Base-by-base conservation (phyloP, 2,888 invertebrate species). In the Dynastes tityus region DNA sequence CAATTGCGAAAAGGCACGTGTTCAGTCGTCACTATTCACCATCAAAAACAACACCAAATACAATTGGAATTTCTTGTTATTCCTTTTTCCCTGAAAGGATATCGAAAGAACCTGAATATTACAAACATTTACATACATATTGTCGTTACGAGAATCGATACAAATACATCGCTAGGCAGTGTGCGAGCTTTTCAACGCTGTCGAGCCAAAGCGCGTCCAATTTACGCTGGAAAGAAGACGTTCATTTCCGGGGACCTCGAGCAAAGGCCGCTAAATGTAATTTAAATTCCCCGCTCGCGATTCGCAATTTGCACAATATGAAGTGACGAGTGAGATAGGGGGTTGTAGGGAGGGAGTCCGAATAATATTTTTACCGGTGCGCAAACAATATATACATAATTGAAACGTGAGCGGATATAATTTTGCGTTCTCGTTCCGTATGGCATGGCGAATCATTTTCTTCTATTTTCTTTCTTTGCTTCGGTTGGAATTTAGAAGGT, bases 311-410 rank as follows among this genome's bases (percentile, higher is more conserved):
- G 13, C 32, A 29, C 13, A 58, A 58, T 58, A 58, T 22, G 55
- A 58, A 22, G 55, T 45, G 45, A 45, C 45, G 45, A 45, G 11
- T 37, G 32, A 37, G 32, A 37, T 37, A 45, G 45, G 45, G 45
- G 11, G 45, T 11, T 37, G 32, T 37, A 37, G 45, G 11, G 9
- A 58, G 55, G 55, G 8, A 58, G 55, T 5, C 64, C 37, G 64
- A 64, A 64, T 40, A 64, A 64, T 64, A 64, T 64, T 64, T 64
- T 37, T 40, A 37, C 37, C 32, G 64, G 37, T 64, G 6, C 11
- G 64, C 37, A 64, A 64, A 64, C 37, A 64, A 64, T 64, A 40
- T 64, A 64, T 64, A 64, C 64, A 64, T 64, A 64, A 64, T 64
- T 64, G 64, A 64, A 37, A 64, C 64, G 64, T 37, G 40, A 40